Conservation (phyloP, 1,140 invertebrate genomes). For the Grapholita molesta region DNA sequence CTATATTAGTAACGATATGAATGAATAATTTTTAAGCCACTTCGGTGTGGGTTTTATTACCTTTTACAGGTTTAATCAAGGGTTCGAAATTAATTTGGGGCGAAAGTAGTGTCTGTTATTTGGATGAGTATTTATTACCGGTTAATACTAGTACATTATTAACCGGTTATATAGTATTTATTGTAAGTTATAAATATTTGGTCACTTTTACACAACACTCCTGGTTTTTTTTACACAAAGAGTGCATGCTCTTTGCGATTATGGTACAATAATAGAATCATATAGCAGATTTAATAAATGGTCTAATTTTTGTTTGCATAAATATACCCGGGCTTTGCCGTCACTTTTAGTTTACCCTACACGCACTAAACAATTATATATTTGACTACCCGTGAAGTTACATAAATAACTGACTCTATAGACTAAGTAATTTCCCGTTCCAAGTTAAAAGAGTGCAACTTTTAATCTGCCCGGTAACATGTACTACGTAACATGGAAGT, state of each 20-base stretch:
- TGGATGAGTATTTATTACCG: not conserved
- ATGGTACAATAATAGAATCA: too few species aligned
- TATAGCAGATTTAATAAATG: too few species aligned
- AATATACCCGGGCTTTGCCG: too few species aligned
- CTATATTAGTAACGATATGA: not conserved
- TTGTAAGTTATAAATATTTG: too few species aligned
- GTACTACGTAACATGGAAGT: constrained; percentile 37
- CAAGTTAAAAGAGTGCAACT: not conserved
- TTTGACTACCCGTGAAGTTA: not conserved
- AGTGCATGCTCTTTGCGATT: too few species aligned
- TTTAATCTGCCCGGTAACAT: not conserved
- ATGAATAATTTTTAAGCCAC: not conserved
- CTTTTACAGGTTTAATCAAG: not conserved
- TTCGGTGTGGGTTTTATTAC: not conserved
- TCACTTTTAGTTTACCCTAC: too few species aligned
- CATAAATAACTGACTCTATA: not conserved
- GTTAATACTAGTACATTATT: too few species aligned
- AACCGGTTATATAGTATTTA: too few species aligned
- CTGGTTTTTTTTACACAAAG: too few species aligned
- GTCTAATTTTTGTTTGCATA: not conserved
- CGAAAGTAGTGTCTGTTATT: not conserved
- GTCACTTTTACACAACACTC: too few species aligned
- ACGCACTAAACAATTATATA: too few species aligned
- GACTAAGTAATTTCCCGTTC: not conserved
- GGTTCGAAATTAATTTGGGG: not conserved